Evolutionary conservation across 2,797 vertebrate species (phyloP).

Genomic region (Chiloscyllium punctatum): DNA sequence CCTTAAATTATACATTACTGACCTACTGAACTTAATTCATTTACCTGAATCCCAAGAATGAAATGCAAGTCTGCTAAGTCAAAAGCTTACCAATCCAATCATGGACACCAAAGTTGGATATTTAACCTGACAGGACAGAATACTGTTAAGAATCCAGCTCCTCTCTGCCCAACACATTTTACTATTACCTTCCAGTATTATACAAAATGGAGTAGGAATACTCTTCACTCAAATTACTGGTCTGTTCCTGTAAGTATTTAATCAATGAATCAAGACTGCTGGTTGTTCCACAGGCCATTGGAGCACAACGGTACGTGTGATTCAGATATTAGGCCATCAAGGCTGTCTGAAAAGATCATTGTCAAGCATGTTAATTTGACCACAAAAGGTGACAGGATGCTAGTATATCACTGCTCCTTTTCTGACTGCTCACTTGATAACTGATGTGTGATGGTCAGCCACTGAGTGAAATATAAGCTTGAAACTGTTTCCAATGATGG

Average conservation of each 20-base stretch:
- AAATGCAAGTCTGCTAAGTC: not conserved
- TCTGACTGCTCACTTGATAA: not conserved
- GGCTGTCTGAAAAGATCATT: not conserved
- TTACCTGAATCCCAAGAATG: too few relatives aligned
- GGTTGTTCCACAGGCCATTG: not conserved
- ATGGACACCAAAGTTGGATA: not conserved
- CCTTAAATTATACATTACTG: too few relatives aligned
- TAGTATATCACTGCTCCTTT: not conserved
- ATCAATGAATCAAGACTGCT: not conserved
- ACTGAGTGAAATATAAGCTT: not conserved
- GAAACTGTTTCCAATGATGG: too few relatives aligned
- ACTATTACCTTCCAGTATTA: not conserved
- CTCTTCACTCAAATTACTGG: not conserved
- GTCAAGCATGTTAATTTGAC: not conserved
- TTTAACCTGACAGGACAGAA: not conserved
- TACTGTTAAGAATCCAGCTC: not conserved
- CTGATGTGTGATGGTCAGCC: too few relatives aligned
- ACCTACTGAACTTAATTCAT: not conserved
- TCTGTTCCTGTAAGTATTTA: not conserved
- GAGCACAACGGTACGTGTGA: too few relatives aligned
- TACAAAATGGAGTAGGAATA: not conserved
- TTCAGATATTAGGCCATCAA: not conserved
- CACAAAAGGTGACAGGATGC: not conserved
- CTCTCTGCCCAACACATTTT: not conserved
- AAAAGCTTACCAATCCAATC: not conserved